These are phyloP conservation scores for Himalopsyche anomala DNA, from an alignment of 2,888 invertebrate genomes.

Conservation along the genomic window DNA sequence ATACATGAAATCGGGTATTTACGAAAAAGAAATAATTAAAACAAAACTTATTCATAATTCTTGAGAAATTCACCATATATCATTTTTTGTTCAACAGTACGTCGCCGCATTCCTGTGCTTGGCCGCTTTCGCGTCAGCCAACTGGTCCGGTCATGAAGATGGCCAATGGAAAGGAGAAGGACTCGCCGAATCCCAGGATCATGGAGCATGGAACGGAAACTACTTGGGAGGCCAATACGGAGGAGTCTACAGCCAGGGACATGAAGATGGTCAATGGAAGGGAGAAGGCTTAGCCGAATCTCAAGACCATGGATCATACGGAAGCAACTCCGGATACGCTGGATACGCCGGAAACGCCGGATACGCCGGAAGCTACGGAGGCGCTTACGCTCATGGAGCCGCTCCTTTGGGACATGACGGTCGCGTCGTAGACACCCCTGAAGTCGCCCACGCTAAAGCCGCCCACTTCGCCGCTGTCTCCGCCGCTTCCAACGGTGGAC, in stretches of 20 bases:
- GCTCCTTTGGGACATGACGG: slow-evolving; percentile 58
- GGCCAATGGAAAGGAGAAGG: slow-evolving; percentile 64
- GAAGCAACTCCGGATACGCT: slow-evolving; percentile 67
- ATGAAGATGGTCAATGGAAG: slow-evolving; percentile 50
- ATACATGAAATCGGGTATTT: too few relatives aligned
- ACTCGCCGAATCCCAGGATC: slow-evolving; percentile 62
- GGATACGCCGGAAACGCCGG: slow-evolving; percentile 70
- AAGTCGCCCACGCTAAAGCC: slow-evolving; percentile 79
- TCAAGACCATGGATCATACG: slow-evolving; percentile 3
- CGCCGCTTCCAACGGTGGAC: slow-evolving; percentile 21
- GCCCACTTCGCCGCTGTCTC: slow-evolving; percentile 76
- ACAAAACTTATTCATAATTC: too few relatives aligned
- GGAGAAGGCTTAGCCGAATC: slow-evolving; percentile 50
- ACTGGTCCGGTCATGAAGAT: slow-evolving; percentile 56
- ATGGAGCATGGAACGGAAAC: slow-evolving; percentile 55
- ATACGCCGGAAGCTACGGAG: slow-evolving; percentile 70
- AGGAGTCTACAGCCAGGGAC: slow-evolving; percentile 42
- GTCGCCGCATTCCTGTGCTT: slow-evolving; percentile 57
- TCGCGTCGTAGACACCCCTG: slow-evolving; percentile 77
- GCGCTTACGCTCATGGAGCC: slow-evolving; percentile 44
- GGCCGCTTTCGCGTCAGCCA: slow-evolving; percentile 54
- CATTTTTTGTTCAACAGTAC: background rate
- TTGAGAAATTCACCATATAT: too few relatives aligned
- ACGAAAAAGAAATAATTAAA: too few relatives aligned
- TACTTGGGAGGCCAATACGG: slow-evolving; percentile 20